Evolutionary conservation across 2,797 vertebrate species (phyloP).

Genomic region (Amblyraja radiata): DNA sequence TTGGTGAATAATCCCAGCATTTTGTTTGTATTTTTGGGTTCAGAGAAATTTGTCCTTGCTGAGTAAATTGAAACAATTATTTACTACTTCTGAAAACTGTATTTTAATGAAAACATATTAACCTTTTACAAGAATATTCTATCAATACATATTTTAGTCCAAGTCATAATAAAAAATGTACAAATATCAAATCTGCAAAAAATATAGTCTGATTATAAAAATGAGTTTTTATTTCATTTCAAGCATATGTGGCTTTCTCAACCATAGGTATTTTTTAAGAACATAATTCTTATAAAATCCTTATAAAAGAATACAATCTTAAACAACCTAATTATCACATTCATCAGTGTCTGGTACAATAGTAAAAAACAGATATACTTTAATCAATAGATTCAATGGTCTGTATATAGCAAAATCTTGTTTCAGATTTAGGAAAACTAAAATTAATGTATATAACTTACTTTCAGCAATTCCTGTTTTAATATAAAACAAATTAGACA

Average conservation of each 20-base stretch:
- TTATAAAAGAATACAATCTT: background rate
- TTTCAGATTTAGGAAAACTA: background rate
- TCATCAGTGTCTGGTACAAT: background rate
- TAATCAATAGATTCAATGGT: no score
- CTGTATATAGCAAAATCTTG: no score
- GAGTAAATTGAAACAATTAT: background rate
- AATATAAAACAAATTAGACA: no score
- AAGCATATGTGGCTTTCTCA: background rate
- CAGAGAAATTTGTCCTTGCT: no score
- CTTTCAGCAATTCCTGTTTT: background rate
- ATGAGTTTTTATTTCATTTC: background rate
- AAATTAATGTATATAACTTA: background rate
- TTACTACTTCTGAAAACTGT: no score
- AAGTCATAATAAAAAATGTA: background rate
- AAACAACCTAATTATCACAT: background rate
- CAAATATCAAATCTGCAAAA: background rate
- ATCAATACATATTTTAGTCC: background rate
- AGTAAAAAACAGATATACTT: background rate
- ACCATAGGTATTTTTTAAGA: background rate
- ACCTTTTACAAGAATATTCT: background rate
- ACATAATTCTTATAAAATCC: no score
- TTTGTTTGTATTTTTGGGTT: background rate
- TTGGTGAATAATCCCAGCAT: no score
- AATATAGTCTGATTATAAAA: background rate
- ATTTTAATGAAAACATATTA: constrained; percentile 18